Evolutionary conservation across 2,888 invertebrate species (phyloP), one percentile per base, ranked within the genome.

Genomic region (Stictocephala bisonia): DNA sequence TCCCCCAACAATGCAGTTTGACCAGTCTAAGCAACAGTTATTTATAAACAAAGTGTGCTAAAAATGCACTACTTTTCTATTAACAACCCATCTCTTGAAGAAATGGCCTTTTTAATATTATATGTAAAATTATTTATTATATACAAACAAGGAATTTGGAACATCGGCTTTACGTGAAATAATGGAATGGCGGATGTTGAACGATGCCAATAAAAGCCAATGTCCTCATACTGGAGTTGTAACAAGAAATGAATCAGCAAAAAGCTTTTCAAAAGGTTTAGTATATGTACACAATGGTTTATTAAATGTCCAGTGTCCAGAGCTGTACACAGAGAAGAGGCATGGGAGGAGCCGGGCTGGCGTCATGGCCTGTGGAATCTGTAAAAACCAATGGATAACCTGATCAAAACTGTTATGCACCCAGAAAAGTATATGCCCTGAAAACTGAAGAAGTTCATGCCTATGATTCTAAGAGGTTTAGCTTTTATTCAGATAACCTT

Each of bases 351-450:
- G 29, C 27, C 87, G 85, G 86, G 86, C 88, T 88, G 89, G 88
- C 89, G 90, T 91, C 91, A 91, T 90, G 91, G 90, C 89, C 90
- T 90, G 87, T 91, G 91, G 87, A 90, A 91, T 88, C 91, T 91
- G 86, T 6, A 84, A 84, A 26, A 70, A 20, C 50, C 22, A 22
- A 11, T 2, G 15, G 18, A 35, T 11, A 35, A 7, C 7, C 35
- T 11, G 9, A 35, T 11, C 7, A 7, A 35, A 7, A 35, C 35
- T 11, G 9, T 11, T 11, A 35, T 11, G 13, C 35, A 35, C 35
- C 7, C 35, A 35, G 9, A 35, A 7, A 35, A 7, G 13, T 11
- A 35, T 11, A 35, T 11, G 13, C 35, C 7, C 35, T 11, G 9
- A 35, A 7, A 35, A n/a, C n/a, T n/a, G n/a, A n/a, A n/a, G n/a